Base-by-base conservation (phyloP, 2,113 vertebrate genomes). In the Zosterops borbonicus region DNA sequence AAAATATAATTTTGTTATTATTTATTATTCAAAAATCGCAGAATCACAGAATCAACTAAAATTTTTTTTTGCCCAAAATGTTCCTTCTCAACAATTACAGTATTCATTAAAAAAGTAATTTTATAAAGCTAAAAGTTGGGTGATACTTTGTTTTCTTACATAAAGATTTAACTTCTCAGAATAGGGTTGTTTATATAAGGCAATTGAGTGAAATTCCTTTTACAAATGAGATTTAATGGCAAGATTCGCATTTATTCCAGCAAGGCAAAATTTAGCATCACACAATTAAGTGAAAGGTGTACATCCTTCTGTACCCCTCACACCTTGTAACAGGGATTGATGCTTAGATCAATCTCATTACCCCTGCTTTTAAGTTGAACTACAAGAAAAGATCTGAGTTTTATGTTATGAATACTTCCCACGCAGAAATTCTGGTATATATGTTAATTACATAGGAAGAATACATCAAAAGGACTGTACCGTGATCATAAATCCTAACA, bases 191-290 rank as follows among this genome's bases (percentile, higher is more conserved):
- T 88, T 95, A 83, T 70, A 70, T 29, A 58, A 75, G 70, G 24
- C 6, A 83, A 55, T 11, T 37, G 7, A 76, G 56, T 68, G 1
- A 55, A 88, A 90, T 68, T 35, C 9, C 19, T 73, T n/a, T 39
- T 69, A 50, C 0, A 0, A 0, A n/a, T 49, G 60, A 80, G 71
- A 37, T 10, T 58, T 63, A 49, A 24, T 2, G 3, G 52, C 21
- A 86, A 92, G n/a, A 62, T 76, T 82, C n/a, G 60, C 16, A 41
- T 39, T 73, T 29, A 74, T 74, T 80, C 74, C 60, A 70, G 27
- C 19, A 88, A 70, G n/a, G 9, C 15, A 52, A 83, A 67, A 63
- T 52, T 70, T 49, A 80, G 17, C 6, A 23, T 46, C 12, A 62
- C 24, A 35, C 18, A 52, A 25, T 49, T 59, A 79, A 78, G 12